Evolutionary conservation across 2,113 vertebrate genomes (phyloP).

Genomic region (Stegastes partitus): DNA sequence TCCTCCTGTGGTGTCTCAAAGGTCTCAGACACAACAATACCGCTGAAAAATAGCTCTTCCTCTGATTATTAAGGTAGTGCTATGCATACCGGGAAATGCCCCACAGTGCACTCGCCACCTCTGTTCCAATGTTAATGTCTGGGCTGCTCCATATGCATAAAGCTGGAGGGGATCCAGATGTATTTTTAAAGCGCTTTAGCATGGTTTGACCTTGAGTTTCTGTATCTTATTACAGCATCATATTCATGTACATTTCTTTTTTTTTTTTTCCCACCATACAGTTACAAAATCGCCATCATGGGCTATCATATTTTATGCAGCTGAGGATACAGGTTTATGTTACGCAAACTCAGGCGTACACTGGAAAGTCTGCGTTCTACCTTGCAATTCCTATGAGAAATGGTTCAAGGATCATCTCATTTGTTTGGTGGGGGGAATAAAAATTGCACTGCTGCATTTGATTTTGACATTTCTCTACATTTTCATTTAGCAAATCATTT

Average conservation of each 20-base stretch:
- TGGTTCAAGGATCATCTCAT: slow-evolving; percentile 62
- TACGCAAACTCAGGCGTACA: slow-evolving; percentile 10
- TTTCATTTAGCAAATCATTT: slow-evolving; percentile 11
- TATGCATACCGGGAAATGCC: slow-evolving; percentile 61
- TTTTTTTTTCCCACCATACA: slow-evolving; percentile 4
- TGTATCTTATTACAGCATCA: slow-evolving; percentile 51
- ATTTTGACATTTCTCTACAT: slow-evolving; percentile 29
- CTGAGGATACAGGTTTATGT: slow-evolving; percentile 20
- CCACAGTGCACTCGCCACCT: slow-evolving; percentile 57
- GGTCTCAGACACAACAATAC: slow-evolving; percentile 76
- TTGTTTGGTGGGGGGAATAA: slow-evolving; percentile 68
- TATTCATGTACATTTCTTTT: slow-evolving; percentile 33
- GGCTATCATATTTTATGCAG: slow-evolving; percentile 28
- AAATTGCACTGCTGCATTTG: slow-evolving; percentile 61
- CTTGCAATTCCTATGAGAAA: slow-evolving; percentile 52
- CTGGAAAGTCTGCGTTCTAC: slow-evolving; percentile 28
- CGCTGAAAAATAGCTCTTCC: slow-evolving; percentile 77
- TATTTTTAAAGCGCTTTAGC: slow-evolving; percentile 67
- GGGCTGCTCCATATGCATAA: slow-evolving; percentile 66
- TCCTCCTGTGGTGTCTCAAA: slow-evolving; percentile 78
- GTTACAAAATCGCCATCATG: slow-evolving; percentile 29
- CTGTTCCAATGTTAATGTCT: slow-evolving; percentile 62
- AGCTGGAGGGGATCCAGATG: slow-evolving; percentile 58
- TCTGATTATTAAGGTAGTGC: slow-evolving; percentile 70
- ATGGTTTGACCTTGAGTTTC: slow-evolving; percentile 65